A percentile compares a stretch with the other conserved stretches of the same genome.
These are phyloP conservation scores for Pocillopora damicornis DNA, from an alignment of 64 coral and sea anemone species.

Conservation along the genomic window DNA sequence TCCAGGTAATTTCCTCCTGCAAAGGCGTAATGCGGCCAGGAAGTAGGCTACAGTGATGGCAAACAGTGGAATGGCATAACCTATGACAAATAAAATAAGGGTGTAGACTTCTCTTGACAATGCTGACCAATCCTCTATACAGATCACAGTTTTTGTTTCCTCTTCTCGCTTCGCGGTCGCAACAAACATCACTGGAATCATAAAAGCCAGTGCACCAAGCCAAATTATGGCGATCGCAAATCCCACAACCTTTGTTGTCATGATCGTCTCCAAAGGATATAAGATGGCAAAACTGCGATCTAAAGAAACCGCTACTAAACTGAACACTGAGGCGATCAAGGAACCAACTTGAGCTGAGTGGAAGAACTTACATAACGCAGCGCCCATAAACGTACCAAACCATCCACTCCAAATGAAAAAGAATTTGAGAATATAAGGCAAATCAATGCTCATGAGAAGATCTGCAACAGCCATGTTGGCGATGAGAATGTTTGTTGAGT, in stretches of 20 bases:
- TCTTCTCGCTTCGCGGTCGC: background rate
- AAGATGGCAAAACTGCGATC: slow-evolving; percentile 58
- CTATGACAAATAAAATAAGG: background rate
- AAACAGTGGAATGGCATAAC: slow-evolving; percentile 29
- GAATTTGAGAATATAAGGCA: slow-evolving; percentile 64
- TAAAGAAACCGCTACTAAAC: slow-evolving; percentile 48
- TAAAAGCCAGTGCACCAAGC: slow-evolving; percentile 14
- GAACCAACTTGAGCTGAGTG: slow-evolving; percentile 54
- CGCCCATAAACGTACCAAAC: slow-evolving; percentile 56
- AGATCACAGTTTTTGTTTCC: background rate
- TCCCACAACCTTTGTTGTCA: slow-evolving; percentile 35
- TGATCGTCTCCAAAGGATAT: slow-evolving; percentile 42
- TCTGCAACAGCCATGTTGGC: slow-evolving; percentile 70
- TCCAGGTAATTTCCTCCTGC: slow-evolving; percentile 49
- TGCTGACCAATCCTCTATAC: background rate
- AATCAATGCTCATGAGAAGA: slow-evolving; percentile 56
- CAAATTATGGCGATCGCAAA: slow-evolving; percentile 34
- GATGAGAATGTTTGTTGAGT: slow-evolving; percentile 65
- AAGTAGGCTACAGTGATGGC: slow-evolving; percentile 23
- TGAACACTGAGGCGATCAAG: slow-evolving; percentile 44
- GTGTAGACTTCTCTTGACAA: background rate
- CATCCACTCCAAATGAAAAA: slow-evolving; percentile 1
- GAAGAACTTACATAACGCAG: slow-evolving; percentile 42
- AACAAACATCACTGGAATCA: slow-evolving; percentile 2
- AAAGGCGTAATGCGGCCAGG: slow-evolving; percentile 43